phyloP scores from a whole-genome alignment of 1,140 invertebrate species.

The Procambarus virginalis region DNA sequence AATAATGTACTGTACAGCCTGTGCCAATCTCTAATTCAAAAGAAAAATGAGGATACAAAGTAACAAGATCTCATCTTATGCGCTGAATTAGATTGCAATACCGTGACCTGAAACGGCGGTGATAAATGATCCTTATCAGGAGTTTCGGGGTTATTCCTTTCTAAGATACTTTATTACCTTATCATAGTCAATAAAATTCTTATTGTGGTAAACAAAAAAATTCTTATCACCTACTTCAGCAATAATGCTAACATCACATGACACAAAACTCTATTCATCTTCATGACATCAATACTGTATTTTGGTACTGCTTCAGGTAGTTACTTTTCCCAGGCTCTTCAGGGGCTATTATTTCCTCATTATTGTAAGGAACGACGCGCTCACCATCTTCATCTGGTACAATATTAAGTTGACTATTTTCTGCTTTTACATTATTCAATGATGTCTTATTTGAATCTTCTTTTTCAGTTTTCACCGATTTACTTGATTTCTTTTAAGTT shows the following conservation, averaged over 20 bases:
- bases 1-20: no score
- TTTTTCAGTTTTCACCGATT: no score
- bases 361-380: not conserved
- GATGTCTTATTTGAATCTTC: not conserved
- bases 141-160: no score
- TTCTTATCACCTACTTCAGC: not conserved
- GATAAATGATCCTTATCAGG: not conserved
- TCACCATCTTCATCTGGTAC: not conserved
- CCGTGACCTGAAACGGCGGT: not conserved
- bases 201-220: not conserved
- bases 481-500: no score
- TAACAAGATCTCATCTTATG: not conserved
- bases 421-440: not conserved
- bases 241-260: no score
- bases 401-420: not conserved
- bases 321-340: not conserved
- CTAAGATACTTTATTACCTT: not conserved
- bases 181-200: not conserved
- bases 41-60: no score
- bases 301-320: no score
- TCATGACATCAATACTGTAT: no score
- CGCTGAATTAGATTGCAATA: not conserved
- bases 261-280: no score
- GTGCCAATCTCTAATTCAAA: no score
- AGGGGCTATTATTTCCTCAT: not conserved